Base-by-base conservation (phyloP, 2,797 vertebrate species). In the Notolabrus celidotus region DNA sequence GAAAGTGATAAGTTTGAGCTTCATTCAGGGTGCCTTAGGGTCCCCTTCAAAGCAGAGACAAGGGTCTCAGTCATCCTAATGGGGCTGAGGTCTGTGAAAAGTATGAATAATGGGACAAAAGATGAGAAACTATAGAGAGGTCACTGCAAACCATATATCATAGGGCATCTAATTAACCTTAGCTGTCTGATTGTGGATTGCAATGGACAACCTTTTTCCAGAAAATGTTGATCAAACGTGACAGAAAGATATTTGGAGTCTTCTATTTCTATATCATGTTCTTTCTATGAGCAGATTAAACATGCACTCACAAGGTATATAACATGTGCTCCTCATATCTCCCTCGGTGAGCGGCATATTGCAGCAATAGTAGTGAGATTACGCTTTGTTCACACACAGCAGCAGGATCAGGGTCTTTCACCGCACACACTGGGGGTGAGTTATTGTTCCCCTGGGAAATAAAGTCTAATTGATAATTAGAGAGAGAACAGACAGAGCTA, bases 401-500 rank as follows among this genome's bases (percentile, higher is more conserved):
- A 51, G 75, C 78, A 52, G 64, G 77, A 84, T 86, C 68, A 46
- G 73, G 74, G 23, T 84, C 79, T 71, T 74, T 67, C 49, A 63
- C 59, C 79, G 53, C 76, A 82, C 78, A 80, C 60, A 43, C 62
- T 69, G 62, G 76, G 59, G 74, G 75, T 79, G 82, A 88, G 75
- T 87, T 91, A 86, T 77, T 81, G 75, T 79, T 69, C 90, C 78
- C 76, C 59, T 36, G 86, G 84, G 85, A 92, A 87, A 88, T 89
- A 84, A 86, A 80, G 68, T 82, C 83, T 88, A 89, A 92, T 90
- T 91, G 88, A 91, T 92, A 89, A 91, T 90, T 89, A 86, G 72
- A 84, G 70, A 85, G 73, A 80, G 82, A 86, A 83, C 84, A 86
- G 72, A 77, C 19, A 69, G 62, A 74, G 62, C 65, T 12, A 67